Evolutionary conservation across 2,113 vertebrate genomes (phyloP), one percentile per base, ranked within the genome.

Genomic region (Nansenia antarctica): DNA sequence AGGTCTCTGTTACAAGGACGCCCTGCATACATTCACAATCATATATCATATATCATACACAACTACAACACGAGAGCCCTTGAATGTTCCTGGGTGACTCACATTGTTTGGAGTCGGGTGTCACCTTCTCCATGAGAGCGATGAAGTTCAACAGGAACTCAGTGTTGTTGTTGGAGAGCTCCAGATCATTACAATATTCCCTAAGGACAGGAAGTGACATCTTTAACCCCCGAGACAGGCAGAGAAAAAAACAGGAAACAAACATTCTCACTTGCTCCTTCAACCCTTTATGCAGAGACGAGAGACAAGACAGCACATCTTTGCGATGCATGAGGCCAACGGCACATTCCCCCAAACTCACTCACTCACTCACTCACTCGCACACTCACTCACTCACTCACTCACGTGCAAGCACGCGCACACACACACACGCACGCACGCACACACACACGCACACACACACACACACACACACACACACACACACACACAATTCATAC

Each of bases 71-170:
- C n/a, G n/a, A n/a, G n/a, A n/a, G n/a, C n/a, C n/a, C n/a, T n/a
- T n/a, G n/a, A n/a, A n/a, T n/a, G n/a, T n/a, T n/a, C n/a, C n/a
- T n/a, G 29, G 42, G 54, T n/a, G 67, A 91, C 97, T 95, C 86
- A 99, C 98, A 99, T 90, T 96, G 96, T 90, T 98, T 98, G 83
- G 96, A 99, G 88, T 99, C 97, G 5, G 98, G 98, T 12, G 96
- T 99, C 90, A 98, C 95, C 91, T 98, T 99, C 91, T 99, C 97
- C 96, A 99, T 98, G 65, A 98, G 95, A 72, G 95, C 94, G 73
- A 99, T 98, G 90, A 99, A 99, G 93, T 97, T 99, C 73, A 96
- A 92, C 87, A 99, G 94, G 89, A 99, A 99, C 81, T 99, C 98
- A 0, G 98, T 99, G 93, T 99, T 99, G 94, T 99, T 98, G 91